phyloP scores from a whole-genome alignment of 1,140 invertebrate species.

The Drosophila biarmipes region DNA sequence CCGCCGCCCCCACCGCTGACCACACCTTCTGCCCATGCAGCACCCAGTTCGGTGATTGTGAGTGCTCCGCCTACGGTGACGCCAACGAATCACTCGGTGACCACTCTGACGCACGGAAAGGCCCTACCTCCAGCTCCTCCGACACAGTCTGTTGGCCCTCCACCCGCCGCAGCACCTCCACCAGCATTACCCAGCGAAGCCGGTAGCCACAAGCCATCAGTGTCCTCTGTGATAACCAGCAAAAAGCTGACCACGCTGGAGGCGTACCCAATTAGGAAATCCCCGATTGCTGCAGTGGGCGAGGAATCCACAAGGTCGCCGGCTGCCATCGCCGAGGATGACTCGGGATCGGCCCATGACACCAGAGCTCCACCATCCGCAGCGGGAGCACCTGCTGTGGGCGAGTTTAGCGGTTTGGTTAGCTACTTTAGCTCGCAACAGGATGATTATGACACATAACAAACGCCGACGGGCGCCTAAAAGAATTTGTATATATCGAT shows the following conservation, averaged over 20 bases:
- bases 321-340: constrained; percentile 56
- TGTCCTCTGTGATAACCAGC: constrained; percentile 56
- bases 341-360: constrained; percentile 71
- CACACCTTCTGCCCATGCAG: constrained; percentile 62
- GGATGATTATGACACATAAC: constrained; percentile 85
- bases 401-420: constrained; percentile 92
- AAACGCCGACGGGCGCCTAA: constrained; percentile 60
- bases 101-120: constrained; percentile 61
- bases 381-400: constrained; percentile 47
- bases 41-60: constrained; percentile 69
- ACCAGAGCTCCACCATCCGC: constrained; percentile 33
- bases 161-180: constrained; percentile 19
- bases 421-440: constrained; percentile 93
- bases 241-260: constrained; percentile 79
- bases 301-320: constrained; percentile 55
- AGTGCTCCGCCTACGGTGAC: constrained; percentile 59
- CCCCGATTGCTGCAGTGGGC: constrained; percentile 52
- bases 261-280: constrained; percentile 68
- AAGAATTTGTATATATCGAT: constrained; percentile 55
- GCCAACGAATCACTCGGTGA: constrained; percentile 70
- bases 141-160: constrained; percentile 7
- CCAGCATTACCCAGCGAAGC: constrained; percentile 6
- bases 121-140: constrained; percentile 30
- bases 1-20: constrained; percentile 71
- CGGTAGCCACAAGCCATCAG: constrained; percentile 6